phyloP scores from a whole-genome alignment of 1,140 invertebrate species.

The Bombus soroeensis region DNA sequence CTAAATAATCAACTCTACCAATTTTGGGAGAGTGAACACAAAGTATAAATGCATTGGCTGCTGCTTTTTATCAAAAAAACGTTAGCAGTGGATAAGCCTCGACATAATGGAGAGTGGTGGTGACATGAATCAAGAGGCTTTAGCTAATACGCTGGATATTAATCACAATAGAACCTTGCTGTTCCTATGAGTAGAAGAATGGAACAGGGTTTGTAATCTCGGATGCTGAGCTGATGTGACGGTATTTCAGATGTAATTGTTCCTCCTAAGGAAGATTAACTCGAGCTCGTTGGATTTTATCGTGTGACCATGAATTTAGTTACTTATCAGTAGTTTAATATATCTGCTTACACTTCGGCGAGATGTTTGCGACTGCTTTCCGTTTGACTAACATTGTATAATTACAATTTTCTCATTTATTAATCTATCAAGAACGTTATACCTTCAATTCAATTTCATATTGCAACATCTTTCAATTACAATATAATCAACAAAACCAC shows the following conservation, averaged over 20 bases:
- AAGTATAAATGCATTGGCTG: no score
- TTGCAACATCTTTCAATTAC: neutral
- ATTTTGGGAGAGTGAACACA: no score
- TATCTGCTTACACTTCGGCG: no score
- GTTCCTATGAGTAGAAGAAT: neutral
- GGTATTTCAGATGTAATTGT: neutral
- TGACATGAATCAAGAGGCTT: neutral
- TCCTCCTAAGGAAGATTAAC: neutral
- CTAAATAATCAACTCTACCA: no score
- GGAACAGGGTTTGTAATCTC: neutral
- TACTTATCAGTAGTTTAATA: no score
- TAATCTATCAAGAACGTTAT: no score
- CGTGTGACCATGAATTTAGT: no score
- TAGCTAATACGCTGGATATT: neutral
- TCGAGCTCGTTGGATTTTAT: no score
- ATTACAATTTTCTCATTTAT: no score
- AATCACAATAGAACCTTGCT: neutral
- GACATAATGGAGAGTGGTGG: neutral
- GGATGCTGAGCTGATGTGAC: neutral
- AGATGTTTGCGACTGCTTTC: no score
- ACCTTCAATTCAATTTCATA: neutral
- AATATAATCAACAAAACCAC: neutral
- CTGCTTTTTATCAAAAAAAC: no score
- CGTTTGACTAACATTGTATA: no score
- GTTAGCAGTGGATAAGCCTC: neutral